Evolutionary conservation across 1,140 invertebrate species (phyloP), one percentile per base, ranked within the genome.

Genomic region (Leptinotarsa lineolata): DNA sequence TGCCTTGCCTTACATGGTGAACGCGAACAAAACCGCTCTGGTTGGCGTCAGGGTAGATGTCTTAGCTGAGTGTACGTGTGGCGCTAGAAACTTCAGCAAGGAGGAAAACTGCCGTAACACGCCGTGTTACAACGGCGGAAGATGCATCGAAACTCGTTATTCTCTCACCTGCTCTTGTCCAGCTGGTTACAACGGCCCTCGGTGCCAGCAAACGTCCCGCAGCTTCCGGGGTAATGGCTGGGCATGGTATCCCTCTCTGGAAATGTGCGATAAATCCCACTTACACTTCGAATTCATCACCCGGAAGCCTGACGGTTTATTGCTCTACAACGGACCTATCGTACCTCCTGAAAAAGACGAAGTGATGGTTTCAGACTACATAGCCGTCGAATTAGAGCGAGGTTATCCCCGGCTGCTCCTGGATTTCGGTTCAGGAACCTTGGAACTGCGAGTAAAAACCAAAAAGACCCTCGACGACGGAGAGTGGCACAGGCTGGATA

Each of bases 241-340:
- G 93, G 96, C 97, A 12, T 97, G 97, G 95, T 98, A 97, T 87
- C 93, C 95, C 1, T 91, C 97, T 0, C 86, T 99, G 8, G 94
- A 97, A 82, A 97, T 98, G 92, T 99, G 97, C 84, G 95, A 98
- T 79, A 92, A 92, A 70, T 97, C 96, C 22, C 95, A 97, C 86
- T 88, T 99, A 59, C 97, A 95, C 80, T 90, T 99, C 70, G 96
- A 99, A 85, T 98, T 99, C 82, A 93, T 97, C 70, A 98, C 97
- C 0, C 89, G 91, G 78, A 93, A 95, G 83, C 90, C 91, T 0
- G 95, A 97, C 82, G 97, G 97, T 3, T 86, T 98, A n/a, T 87
- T 99, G 59, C 86, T 99, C 11, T 99, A 99, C 84, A 99, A 98
- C 85, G 97, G 97, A 46, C 97, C 97, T 0, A 96, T 98, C 78